Percentiles rank a stretch among this genome's conserved stretches.
Evolutionary conservation across 2,113 vertebrate species (phyloP).

Genomic region (Scomber japonicus): DNA sequence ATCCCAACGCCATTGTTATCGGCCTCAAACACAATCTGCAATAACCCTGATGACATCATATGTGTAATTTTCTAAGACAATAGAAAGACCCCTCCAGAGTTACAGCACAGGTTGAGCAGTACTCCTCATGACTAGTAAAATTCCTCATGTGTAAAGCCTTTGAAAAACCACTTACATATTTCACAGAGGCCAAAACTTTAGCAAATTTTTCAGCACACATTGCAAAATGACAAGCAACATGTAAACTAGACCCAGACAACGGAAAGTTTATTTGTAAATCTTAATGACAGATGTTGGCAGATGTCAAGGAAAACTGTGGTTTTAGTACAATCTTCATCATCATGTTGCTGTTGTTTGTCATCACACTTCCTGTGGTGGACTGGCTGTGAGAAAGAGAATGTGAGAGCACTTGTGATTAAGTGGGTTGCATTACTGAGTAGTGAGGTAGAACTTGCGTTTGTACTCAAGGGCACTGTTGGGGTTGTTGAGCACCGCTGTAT

Average conservation of each 20-base stretch:
- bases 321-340: constrained; percentile 13
- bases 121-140: too few relatives aligned
- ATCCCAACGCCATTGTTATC: too few relatives aligned
- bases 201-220: too few relatives aligned
- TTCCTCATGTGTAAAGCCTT: too few relatives aligned
- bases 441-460: constrained; percentile 55
- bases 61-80: too few relatives aligned
- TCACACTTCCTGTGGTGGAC: background rate
- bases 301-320: background rate
- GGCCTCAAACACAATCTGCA: too few relatives aligned
- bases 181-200: background rate
- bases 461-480: constrained; percentile 39
- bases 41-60: too few relatives aligned
- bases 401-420: constrained; percentile 20
- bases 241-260: too few relatives aligned
- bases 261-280: too few relatives aligned
- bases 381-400: constrained; percentile 12
- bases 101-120: too few relatives aligned
- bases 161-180: background rate
- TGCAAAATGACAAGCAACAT: background rate
- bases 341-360: background rate
- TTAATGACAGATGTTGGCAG: background rate
- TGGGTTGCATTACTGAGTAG: constrained; percentile 50
- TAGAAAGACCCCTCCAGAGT: too few relatives aligned
- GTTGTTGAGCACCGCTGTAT: background rate